phyloP scores from a whole-genome alignment of 2,888 invertebrate species.

The Lycophotia porphyrea region DNA sequence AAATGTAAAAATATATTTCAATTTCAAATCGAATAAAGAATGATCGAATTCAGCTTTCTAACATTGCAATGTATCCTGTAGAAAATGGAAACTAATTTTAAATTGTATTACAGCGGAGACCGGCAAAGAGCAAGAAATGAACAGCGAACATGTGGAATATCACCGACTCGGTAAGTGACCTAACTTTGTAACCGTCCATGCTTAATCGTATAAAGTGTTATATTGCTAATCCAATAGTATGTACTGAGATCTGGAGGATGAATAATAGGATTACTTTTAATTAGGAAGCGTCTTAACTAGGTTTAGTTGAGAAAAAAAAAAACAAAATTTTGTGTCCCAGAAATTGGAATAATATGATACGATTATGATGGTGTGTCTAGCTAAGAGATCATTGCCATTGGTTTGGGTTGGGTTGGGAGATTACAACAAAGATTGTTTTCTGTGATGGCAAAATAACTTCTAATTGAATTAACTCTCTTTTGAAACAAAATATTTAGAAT shows the following conservation, averaged over 20 bases:
- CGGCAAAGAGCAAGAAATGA: slow-evolving; percentile 73
- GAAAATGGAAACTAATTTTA: slow-evolving; percentile 37
- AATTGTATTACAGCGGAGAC: slow-evolving; percentile 75
- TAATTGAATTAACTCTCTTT: neutral
- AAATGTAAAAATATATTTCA: slow-evolving; percentile 14
- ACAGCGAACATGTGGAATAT: slow-evolving; percentile 82
- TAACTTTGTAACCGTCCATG: slow-evolving; percentile 20
- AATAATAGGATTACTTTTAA: slow-evolving; percentile 9
- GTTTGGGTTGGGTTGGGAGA: too few species aligned
- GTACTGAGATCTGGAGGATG: neutral
- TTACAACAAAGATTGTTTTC: neutral
- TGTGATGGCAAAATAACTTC: neutral
- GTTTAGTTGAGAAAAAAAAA: neutral
- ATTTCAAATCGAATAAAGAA: slow-evolving; percentile 33
- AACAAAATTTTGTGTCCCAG: too few species aligned
- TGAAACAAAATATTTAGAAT: slow-evolving; percentile 6
- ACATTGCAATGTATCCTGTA: slow-evolving; percentile 13
- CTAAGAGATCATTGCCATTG: too few species aligned
- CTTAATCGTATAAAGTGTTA: slow-evolving; percentile 19
- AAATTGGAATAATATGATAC: too few species aligned
- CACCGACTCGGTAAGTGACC: slow-evolving; percentile 81
- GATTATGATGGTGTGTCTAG: too few species aligned
- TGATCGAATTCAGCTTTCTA: neutral
- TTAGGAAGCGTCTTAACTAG: neutral
- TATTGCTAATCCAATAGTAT: slow-evolving; percentile 10